These are phyloP conservation scores for Eidolon dupreanum DNA, from an alignment of 2,797 vertebrate genomes.

Conservation along the genomic window DNA sequence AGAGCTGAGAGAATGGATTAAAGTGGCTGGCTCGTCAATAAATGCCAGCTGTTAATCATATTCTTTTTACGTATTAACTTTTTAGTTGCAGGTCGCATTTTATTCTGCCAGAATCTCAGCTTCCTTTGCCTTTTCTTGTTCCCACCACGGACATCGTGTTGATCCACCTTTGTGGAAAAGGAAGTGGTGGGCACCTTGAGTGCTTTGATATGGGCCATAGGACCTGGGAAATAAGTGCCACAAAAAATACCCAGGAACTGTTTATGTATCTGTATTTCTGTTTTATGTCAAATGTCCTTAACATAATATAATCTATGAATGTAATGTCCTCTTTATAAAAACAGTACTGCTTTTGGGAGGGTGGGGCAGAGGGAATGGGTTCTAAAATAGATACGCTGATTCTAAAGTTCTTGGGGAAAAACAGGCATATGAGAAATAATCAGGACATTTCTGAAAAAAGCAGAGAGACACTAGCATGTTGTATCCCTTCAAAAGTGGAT, in stretches of 20 bases:
- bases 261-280: neutral
- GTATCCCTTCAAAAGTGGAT: neutral
- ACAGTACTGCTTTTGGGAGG: neutral
- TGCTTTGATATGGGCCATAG: neutral
- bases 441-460: neutral
- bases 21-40: neutral
- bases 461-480: neutral
- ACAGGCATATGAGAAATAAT: neutral
- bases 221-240: neutral
- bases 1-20: neutral
- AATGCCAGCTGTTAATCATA: neutral
- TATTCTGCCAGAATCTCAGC: neutral
- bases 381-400: neutral
- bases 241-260: neutral
- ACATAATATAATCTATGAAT: neutral
- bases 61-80: neutral
- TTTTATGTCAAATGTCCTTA: neutral
- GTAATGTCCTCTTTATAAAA: neutral
- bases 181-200: neutral
- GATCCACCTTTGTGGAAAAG: neutral
- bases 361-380: neutral
- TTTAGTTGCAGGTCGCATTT: neutral
- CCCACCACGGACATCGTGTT: accelerated
- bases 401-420: neutral
- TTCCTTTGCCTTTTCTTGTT: neutral